A percentile compares a stretch with the other conserved stretches of the same genome.
phyloP scores from a whole-genome alignment of 2,888 invertebrate genomes.

The Sturmia bella region DNA sequence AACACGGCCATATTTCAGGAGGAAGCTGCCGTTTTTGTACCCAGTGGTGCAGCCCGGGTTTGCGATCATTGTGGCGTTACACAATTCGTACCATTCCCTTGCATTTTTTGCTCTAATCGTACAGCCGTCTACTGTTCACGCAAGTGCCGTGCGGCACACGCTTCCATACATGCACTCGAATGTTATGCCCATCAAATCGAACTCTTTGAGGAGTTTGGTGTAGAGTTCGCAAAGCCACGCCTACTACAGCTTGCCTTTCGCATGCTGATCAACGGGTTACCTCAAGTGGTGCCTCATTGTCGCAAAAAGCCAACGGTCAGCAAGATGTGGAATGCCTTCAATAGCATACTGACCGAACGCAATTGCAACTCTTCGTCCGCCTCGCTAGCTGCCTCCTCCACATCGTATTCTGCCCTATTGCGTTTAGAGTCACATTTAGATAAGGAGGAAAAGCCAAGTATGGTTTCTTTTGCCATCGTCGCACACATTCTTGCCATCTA shows the following conservation, averaged over 20 bases:
- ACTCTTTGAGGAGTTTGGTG: conserved; percentile 73
- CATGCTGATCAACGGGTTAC: conserved; percentile 74
- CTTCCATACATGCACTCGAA: conserved; percentile 74
- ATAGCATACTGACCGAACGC: conserved; percentile 73
- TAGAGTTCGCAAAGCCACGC: conserved; percentile 73
- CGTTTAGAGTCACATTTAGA: conserved; percentile 72
- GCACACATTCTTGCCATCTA: conserved; percentile 74
- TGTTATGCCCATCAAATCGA: conserved; percentile 75
- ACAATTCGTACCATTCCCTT: conserved; percentile 75
- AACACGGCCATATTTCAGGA: conserved; percentile 73
- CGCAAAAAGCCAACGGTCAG: conserved; percentile 75
- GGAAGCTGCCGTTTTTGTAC: conserved; percentile 73
- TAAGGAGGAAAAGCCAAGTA: conserved; percentile 69
- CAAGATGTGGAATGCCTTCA: conserved; percentile 74
- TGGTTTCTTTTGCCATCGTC: conserved; percentile 72
- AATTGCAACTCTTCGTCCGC: conserved; percentile 68
- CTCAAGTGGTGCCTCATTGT: conserved; percentile 73
- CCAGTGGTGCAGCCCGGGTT: conserved; percentile 73
- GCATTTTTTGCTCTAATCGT: conserved; percentile 75
- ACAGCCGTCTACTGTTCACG: conserved; percentile 75
- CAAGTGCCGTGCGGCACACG: conserved; percentile 74
- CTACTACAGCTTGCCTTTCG: conserved; percentile 74
- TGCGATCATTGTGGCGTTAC: conserved; percentile 75
- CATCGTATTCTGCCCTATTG: conserved; percentile 73
- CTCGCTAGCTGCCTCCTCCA: conserved; percentile 71